These are phyloP conservation scores for Capitulum mitella DNA, from an alignment of 2,888 invertebrate species.

Conservation along the genomic window DNA sequence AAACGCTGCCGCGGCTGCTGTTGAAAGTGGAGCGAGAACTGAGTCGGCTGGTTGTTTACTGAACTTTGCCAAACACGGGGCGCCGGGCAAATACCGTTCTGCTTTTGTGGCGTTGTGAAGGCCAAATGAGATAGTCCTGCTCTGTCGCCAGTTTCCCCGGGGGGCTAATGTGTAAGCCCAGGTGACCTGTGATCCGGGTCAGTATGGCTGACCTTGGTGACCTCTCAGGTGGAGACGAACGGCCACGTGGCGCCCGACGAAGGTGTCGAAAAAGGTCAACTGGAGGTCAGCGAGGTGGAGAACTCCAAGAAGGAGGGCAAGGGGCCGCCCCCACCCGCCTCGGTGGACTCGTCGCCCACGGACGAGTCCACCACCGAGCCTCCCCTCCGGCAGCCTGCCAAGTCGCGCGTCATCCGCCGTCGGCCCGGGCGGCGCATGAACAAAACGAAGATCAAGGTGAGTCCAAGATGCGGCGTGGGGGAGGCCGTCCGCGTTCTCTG, in stretches of 20 bases:
- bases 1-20: too few species aligned
- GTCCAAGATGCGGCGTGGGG: background rate
- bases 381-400: slow-evolving; percentile 24
- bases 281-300: background rate
- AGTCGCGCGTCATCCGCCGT: slow-evolving; percentile 49
- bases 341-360: slow-evolving; percentile 23
- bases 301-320: slow-evolving; percentile 17
- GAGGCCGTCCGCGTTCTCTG: too few species aligned
- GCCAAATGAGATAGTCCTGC: too few species aligned
- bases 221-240: background rate
- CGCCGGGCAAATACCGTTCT: too few species aligned
- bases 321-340: background rate
- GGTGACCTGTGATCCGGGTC: background rate
- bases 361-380: slow-evolving; percentile 21
- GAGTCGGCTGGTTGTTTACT: too few species aligned
- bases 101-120: too few species aligned
- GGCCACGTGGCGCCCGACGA: background rate
- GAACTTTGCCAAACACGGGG: too few species aligned
- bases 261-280: slow-evolving; percentile 1
- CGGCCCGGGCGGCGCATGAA: slow-evolving; percentile 61
- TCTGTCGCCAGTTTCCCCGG: too few species aligned
- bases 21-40: too few species aligned
- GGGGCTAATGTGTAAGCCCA: too few species aligned
- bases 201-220: too few species aligned
- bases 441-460: slow-evolving; percentile 55